Conservation (phyloP, 2,113 vertebrate species). For the Cryptotis parvus region DNA sequence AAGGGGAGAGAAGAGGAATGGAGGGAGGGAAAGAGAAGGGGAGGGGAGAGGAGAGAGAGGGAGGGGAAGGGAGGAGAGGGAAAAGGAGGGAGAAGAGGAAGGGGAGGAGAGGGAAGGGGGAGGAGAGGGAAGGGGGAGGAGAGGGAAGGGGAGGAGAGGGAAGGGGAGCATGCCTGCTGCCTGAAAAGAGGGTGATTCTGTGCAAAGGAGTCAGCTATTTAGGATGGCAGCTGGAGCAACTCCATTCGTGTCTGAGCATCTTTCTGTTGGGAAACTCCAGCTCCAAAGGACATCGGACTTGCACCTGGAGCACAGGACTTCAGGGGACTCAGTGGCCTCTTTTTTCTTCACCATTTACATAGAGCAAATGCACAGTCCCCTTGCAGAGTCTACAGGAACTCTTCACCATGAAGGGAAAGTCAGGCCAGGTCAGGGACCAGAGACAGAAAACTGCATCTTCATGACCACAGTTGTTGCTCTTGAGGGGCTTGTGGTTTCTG, state of each 20-base stretch:
- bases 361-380: neutral
- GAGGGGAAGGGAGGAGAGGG: too few relatives aligned
- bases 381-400: slow-evolving; percentile 14
- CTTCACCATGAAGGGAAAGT: slow-evolving; percentile 30
- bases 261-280: neutral
- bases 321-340: neutral
- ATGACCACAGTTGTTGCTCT: neutral
- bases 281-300: neutral
- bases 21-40: too few relatives aligned
- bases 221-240: slow-evolving; percentile 22
- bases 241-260: neutral
- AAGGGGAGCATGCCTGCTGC: neutral
- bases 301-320: neutral
- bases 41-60: too few relatives aligned
- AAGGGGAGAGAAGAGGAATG: too few relatives aligned
- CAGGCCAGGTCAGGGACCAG: neutral
- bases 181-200: neutral
- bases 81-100: too few relatives aligned
- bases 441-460: neutral
- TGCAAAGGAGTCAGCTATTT: slow-evolving; percentile 36
- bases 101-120: too few relatives aligned
- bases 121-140: too few relatives aligned
- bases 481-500: slow-evolving; percentile 6
- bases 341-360: slow-evolving; percentile 52
- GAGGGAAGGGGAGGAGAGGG: too few relatives aligned